Base-by-base conservation (phyloP, 2,888 invertebrate genomes). In the Trimorus sp. region DNA sequence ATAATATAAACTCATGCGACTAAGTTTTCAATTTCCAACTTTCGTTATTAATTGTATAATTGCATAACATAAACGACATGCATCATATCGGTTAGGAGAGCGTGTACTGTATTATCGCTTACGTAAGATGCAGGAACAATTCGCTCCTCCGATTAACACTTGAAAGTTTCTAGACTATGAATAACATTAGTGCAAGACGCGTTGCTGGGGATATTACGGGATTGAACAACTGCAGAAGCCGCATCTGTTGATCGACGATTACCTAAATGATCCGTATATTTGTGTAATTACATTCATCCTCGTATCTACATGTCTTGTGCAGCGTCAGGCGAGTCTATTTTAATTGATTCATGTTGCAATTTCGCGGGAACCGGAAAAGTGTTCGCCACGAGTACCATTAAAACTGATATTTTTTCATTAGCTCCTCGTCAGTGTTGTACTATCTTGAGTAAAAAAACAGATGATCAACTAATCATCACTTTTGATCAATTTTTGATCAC, bases 261-360 rank as follows among this genome's bases (percentile, higher is more conserved):
- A 73, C 68, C 68, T 73, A 79, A 79, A 73, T 62, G 49, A 51
- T 77, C 38, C 63, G 70, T 70, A 63, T 78, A 69, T 77, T 77
- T 40, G 40, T 63, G 69, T 58, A 65, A 70, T 77, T 58, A 14
- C 58, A 78, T 56, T 70, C 56, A 68, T 79, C 56, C 40, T 68
- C 56, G 37, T 58, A 70, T 70, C 65, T 77, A 70, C 65, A 66
- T 16, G 62, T 68, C 62, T 59, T 15, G 45, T 54, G 58, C 48
- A 42, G 45, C 70, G 40, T 70, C 71, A 66, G 58, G 11, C 54
- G 9, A 36, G 37, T 48, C 73, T 79, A 73, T 73, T 68, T 79
- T 58, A 12, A 73, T 73, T 56, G 42, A 68, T 73, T 71, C 42
- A 56, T 48, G 48, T 66, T 60, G 66, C 42, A 59, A 66, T 59